phyloP scores from a whole-genome alignment of 2,888 invertebrate species.

The Ormyrus labotus region DNA sequence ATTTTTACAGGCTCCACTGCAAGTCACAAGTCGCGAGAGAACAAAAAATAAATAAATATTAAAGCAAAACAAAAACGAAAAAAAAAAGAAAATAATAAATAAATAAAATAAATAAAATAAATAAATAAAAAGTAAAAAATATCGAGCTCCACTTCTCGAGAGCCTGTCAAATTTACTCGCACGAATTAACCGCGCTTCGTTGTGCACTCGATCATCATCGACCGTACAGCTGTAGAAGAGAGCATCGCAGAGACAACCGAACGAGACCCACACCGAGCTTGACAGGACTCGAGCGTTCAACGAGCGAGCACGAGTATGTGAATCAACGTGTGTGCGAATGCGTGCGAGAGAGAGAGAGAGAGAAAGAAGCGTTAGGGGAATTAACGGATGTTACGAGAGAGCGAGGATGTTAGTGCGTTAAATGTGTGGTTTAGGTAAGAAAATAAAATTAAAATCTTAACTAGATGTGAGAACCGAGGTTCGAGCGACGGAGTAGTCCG shows the following conservation, averaged over 20 bases:
- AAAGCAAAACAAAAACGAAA: conserved; percentile 38
- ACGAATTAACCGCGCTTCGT: conserved; percentile 52
- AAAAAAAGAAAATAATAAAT: conserved; percentile 47
- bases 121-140: conserved; percentile 45
- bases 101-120: conserved; percentile 37
- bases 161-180: conserved; percentile 55
- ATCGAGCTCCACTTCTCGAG: conserved; percentile 51
- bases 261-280: conserved; percentile 7
- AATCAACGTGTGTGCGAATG: not conserved
- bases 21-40: conserved; percentile 36
- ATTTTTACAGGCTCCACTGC: conserved; percentile 51
- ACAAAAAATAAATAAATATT: not conserved
- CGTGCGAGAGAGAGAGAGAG: conserved; percentile 22
- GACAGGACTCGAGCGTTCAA: conserved; percentile 46
- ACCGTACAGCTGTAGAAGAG: conserved; percentile 9
- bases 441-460: conserved; percentile 43
- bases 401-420: conserved; percentile 45
- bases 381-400: conserved; percentile 5
- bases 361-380: conserved; percentile 14
- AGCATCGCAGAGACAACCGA: too few species aligned
- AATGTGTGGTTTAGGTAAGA: conserved; percentile 51
- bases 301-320: conserved; percentile 18
- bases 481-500: conserved; percentile 6
- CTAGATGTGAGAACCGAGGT: conserved; percentile 44
- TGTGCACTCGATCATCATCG: conserved; percentile 52